Evolutionary conservation across 2,888 invertebrate genomes (phyloP).

Genomic region (Erynnis tages): DNA sequence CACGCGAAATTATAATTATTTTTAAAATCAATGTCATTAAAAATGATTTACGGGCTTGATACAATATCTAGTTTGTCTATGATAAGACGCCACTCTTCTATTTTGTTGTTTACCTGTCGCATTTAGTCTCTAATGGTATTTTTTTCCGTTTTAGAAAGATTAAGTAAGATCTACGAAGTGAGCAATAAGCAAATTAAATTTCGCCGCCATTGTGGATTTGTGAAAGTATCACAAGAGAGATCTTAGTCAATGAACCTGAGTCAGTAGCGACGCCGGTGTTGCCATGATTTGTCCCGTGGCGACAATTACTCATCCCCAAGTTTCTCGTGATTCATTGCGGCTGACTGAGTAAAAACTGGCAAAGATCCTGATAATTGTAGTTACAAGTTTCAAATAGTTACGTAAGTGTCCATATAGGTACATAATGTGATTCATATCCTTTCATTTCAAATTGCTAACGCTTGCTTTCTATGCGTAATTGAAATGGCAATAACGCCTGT

Average conservation of each 20-base stretch:
- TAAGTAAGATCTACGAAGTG: neutral
- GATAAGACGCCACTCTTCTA: too few relatives aligned
- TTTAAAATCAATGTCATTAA: too few relatives aligned
- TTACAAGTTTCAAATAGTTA: constrained; percentile 4
- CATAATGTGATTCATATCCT: too few relatives aligned
- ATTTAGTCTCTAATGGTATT: too few relatives aligned
- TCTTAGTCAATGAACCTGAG: constrained; percentile 44
- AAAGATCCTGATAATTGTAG: neutral
- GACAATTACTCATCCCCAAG: constrained; percentile 35
- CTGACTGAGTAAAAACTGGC: constrained; percentile 38
- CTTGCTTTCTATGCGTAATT: too few relatives aligned
- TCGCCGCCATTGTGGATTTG: constrained; percentile 41
- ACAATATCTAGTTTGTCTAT: too few relatives aligned
- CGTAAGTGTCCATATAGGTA: constrained; percentile 6
- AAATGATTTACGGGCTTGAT: too few relatives aligned
- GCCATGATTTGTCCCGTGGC: constrained; percentile 51
- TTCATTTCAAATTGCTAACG: too few relatives aligned
- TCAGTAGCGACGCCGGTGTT: constrained; percentile 58
- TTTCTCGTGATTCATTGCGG: constrained; percentile 48
- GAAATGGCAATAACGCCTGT: too few relatives aligned
- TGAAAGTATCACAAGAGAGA: constrained; percentile 46
- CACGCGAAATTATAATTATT: too few relatives aligned
- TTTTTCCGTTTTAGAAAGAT: neutral
- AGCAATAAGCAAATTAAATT: constrained; percentile 22
- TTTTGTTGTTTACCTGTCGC: too few relatives aligned